Conservation (phyloP, 2,113 vertebrate genomes). For the Epinephelus fuscoguttatus region DNA sequence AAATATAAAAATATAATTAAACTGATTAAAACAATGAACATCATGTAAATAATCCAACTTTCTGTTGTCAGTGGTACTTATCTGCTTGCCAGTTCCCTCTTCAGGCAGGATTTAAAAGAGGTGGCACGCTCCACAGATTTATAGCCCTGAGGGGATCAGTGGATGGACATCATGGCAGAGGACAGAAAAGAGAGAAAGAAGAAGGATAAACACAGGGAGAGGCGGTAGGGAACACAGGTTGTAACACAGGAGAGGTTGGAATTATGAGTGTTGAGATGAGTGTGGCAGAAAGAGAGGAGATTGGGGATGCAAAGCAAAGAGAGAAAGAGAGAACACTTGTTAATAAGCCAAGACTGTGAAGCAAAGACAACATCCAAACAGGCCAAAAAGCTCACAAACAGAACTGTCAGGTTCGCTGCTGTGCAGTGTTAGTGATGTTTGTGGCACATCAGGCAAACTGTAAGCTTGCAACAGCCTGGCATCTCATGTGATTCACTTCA, state of each 20-base stretch:
- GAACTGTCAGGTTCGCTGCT: neutral
- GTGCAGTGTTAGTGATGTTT: neutral
- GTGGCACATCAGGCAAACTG: neutral
- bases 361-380: conserved; percentile 28
- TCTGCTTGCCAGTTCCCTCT: conserved; percentile 97
- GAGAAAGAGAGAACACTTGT: conserved; percentile 27
- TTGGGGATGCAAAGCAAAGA: neutral
- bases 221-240: neutral
- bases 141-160: conserved; percentile 87
- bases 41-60: neutral
- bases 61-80: conserved; percentile 85
- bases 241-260: neutral
- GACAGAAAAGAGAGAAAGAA: neutral
- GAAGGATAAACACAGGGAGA: conserved; percentile 2
- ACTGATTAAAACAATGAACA: neutral
- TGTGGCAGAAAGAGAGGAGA: neutral
- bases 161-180: conserved; percentile 8
- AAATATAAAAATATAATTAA: neutral
- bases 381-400: neutral
- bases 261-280: neutral
- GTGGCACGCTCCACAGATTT: conserved; percentile 92
- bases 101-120: conserved; percentile 96
- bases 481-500: neutral
- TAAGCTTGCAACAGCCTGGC: neutral
- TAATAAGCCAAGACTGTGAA: conserved; percentile 58